Base-by-base conservation (phyloP, 2,888 invertebrate species). In the Bellardia bayeri region DNA sequence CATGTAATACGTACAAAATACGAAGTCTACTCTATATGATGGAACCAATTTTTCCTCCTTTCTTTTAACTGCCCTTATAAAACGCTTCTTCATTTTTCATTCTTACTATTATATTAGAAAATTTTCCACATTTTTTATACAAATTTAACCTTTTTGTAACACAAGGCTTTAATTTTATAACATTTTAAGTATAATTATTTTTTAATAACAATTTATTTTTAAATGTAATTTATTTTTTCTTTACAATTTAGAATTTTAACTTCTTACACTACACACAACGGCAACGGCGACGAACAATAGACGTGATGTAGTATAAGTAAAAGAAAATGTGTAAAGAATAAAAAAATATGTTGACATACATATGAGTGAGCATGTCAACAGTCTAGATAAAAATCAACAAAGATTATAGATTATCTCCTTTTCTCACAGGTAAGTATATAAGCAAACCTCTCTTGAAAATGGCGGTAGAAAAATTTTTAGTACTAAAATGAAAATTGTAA, bases 201-300 rank as follows among this genome's bases (percentile, higher is more conserved):
- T 16, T 56, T 16, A 16, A 16, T n/a, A 51, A 42, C 8, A 30
- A 49, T 23, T 33, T 23, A 72, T 8, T 30, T 30, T 63, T 51
- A 51, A 61, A 49, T 45, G 23, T 30, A 61, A 45, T 14, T 56
- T 42, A 13, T 30, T 14, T 5, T 51, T 40, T 49, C 23, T 78
- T 54, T 11, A 45, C 13, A 13, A 16, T 78, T 63, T 56, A 23
- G 23, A n/a, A 64, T 16, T 37, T 54, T 79, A 11, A 82, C 68
- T 84, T 69, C 76, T 79, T 83, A 80, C 76, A 87, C 82, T 83
- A 14, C 16, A 64, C 61, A 87, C 81, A 72, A 75, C 80, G 33
- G 61, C 82, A 72, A 86, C 76, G 86, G 84, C 76, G 85, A 85
- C 82, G 85, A 88, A 82, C 80, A 82, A 86, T 87, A 86, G 86